Conservation (phyloP, 2,797 vertebrate species). For the Enoplosus armatus region DNA sequence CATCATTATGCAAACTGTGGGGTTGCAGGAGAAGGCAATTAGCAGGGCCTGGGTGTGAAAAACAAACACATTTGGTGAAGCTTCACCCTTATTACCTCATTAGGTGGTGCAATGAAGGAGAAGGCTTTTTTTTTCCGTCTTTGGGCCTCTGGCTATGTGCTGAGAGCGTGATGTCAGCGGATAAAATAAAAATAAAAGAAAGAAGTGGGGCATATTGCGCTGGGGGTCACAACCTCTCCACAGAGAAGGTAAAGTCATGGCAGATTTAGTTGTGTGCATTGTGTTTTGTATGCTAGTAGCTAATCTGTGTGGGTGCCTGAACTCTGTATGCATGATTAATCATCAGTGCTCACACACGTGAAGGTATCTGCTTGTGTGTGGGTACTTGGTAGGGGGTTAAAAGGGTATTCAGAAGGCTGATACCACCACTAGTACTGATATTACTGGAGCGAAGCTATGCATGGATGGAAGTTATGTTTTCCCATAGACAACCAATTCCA, state of each 20-base stretch:
- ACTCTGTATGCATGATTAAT: conserved; percentile 47
- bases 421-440: conserved; percentile 3
- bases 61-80: conserved; percentile 77
- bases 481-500: not conserved
- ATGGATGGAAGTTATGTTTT: not conserved
- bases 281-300: conserved; percentile 24
- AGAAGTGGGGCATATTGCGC: conserved; percentile 11
- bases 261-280: conserved; percentile 9
- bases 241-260: conserved; percentile 26
- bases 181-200: conserved; percentile 1
- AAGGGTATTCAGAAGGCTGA: conserved; percentile 18
- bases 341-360: conserved; percentile 30
- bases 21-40: conserved; percentile 70
- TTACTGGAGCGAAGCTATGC: not conserved
- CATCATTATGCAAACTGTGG: conserved; percentile 66
- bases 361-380: conserved; percentile 28
- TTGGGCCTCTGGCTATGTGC: conserved; percentile 43
- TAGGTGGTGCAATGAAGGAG: conserved; percentile 57
- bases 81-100: conserved; percentile 74
- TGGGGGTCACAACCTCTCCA: conserved; percentile 41
- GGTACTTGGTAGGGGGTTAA: not conserved
- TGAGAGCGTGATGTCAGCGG: conserved; percentile 28
- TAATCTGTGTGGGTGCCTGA: conserved; percentile 50
- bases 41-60: conserved; percentile 69
- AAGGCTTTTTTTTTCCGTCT: conserved; percentile 17